Evolutionary conservation across 2,888 invertebrate species (phyloP).

Genomic region (Bursaphelenchus okinawaensis): DNA sequence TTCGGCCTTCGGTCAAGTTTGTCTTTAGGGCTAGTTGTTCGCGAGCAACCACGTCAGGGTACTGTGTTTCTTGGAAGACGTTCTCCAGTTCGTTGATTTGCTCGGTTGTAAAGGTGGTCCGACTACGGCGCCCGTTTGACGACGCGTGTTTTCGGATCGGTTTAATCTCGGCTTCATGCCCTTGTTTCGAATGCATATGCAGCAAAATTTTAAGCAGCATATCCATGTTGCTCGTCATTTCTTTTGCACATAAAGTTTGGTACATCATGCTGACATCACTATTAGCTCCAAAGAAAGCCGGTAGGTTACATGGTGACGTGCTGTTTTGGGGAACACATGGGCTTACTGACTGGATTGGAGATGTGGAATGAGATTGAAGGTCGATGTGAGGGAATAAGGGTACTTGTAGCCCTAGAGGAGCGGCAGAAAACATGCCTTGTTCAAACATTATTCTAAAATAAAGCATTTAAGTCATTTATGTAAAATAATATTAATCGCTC

Average conservation of each 20-base stretch:
- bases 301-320: not conserved
- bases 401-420: not conserved
- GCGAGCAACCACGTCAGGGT: slow-evolving; percentile 14
- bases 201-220: not conserved
- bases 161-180: not conserved
- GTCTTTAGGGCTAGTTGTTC: slow-evolving; percentile 13
- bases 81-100: slow-evolving; percentile 11
- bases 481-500: no score
- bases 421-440: not conserved
- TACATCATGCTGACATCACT: not conserved
- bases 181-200: not conserved
- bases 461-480: no score
- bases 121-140: slow-evolving; percentile 3
- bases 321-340: not conserved
- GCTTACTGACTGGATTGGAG: not conserved
- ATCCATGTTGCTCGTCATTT: not conserved
- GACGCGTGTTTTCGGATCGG: slow-evolving; percentile 1
- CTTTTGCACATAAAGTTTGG: not conserved
- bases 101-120: slow-evolving; percentile 12
- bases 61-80: slow-evolving; percentile 11
- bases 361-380: not conserved
- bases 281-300: slow-evolving; percentile 1
- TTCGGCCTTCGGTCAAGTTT: slow-evolving; percentile 18
- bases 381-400: not conserved
- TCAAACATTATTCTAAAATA: not conserved